Base-by-base conservation (phyloP, 1,140 invertebrate genomes). In the Cyclargus thomasi region DNA sequence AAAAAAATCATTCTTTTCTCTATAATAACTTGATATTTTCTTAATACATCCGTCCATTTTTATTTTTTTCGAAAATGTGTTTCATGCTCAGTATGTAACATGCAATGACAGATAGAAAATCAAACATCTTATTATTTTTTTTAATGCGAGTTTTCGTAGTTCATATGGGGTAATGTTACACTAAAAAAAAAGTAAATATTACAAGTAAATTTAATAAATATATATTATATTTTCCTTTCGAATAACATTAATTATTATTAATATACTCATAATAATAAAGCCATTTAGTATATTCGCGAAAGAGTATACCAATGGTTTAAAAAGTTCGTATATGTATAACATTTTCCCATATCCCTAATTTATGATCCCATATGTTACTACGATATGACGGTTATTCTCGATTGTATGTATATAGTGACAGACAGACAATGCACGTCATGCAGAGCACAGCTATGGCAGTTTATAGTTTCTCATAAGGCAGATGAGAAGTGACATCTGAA, bases 391-490 rank as follows among this genome's bases (percentile, higher is more conserved):
- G 29, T n/a, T 64, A 20, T 64, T 64, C 36, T 20, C n/a, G 65
- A 72, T 64, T 72, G 59, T 73, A 70, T 70, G 63, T 77, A 70
- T 68, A 75, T 73, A 80, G 73, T 76, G 71, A 65, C 29, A 29
- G 29, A 85, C 78, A 77, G 72, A 85, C 83, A 85, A 85, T 85
- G 82, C 82, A 78, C 77, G 78, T 83, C 87, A 88, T 90, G 87
- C 86, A 86, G 82, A 86, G 83, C 79, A 85, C 81, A 81, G 81
- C 80, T 83, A 87, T 88, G 82, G 85, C 81, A 83, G 77, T 78
- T 94, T 94, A 95, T 92, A 97, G 94, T 93, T 96, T 96, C 93
- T 96, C 95, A 91, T 97, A 97, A 92, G 95, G 95, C 92, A 95
- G 95, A 92, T 95, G 93, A 91, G 95, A 95, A 92, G 94, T 95